Evolutionary conservation across 1,140 invertebrate species (phyloP), one percentile per base, ranked within the genome.

Genomic region (Drosophila punjabiensis): DNA sequence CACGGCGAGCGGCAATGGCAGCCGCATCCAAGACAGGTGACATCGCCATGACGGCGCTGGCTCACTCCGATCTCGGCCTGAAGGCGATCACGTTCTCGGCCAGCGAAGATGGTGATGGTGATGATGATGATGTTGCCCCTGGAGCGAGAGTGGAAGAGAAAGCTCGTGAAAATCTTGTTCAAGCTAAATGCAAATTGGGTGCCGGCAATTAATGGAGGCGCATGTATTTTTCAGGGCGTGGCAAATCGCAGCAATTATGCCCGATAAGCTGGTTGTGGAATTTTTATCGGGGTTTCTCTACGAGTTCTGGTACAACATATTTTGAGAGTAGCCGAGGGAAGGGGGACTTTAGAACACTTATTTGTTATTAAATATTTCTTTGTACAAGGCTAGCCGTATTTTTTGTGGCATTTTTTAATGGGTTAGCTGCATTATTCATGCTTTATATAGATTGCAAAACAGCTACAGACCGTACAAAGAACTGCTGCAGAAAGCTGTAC

Each of bases 101-200:
- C 61, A 62, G 37, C 48, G 39, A 69, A 70, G 65, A 66, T 43
- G 61, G 52, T 64, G 71, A 39, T 62, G 48, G 10, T 30, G 37
- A 55, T 62, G 37, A 55, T 62, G 35, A 28, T 71, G 76, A 45
- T 76, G 67, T 52, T 58, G 84, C 69, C 78, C 43, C 85, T 89
- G 50, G 28, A 79, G 81, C 33, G 48, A 58, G 45, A 73, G 69
- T 69, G 33, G 64, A 59, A 69, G 82, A 90, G 85, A 89, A 89
- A 88, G 85, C 85, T 80, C 65, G 64, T 77, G 52, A 68, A 87
- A 83, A 82, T 75, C 52, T 68, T 62, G 68, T 56, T 48, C n/a
- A 59, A 48, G 41, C 47, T 50, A 39, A 52, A 75, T 71, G 55
- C 35, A 73, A 64, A 53, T 58, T 60, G 66, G 76, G 33, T 73